Evolutionary conservation across 2,888 invertebrate species (phyloP).

Genomic region (Pilophorus perplexus): DNA sequence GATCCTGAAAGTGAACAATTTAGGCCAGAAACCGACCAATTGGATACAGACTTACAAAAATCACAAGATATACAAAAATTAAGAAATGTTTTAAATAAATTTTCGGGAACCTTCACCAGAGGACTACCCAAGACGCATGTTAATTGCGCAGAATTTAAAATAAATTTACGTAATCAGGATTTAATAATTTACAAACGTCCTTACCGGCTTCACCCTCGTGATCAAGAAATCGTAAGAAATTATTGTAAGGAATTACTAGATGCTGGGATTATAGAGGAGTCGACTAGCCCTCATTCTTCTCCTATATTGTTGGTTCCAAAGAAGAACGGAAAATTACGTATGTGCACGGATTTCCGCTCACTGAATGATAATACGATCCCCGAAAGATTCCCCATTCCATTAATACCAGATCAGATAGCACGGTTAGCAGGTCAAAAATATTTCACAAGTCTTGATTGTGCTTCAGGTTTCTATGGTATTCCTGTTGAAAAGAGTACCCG

Average conservation of each 20-base stretch:
- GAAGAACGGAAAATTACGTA: neutral
- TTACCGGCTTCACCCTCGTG: no score
- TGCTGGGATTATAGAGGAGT: slow-evolving; percentile 1
- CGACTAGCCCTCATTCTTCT: neutral
- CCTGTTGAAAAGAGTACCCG: neutral
- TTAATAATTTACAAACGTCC: neutral
- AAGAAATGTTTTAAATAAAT: slow-evolving; percentile 7
- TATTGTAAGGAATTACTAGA: neutral
- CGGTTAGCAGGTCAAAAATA: slow-evolving; percentile 6
- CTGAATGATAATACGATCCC: neutral
- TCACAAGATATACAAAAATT: no score
- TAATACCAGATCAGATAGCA: slow-evolving; percentile 7
- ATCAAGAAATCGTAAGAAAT: neutral
- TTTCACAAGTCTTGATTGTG: neutral
- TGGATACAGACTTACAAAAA: no score
- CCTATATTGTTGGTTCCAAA: no score
- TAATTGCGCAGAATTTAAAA: neutral
- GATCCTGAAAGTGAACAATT: no score
- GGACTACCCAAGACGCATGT: neutral
- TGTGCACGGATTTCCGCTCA: neutral
- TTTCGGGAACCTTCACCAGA: neutral
- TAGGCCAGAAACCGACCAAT: no score
- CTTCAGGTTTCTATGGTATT: neutral
- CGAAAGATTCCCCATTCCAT: neutral
- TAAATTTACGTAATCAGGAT: neutral